Percentiles rank a stretch among this genome's conserved stretches.
These are phyloP conservation scores for Phortica okadai DNA, from an alignment of 2,888 invertebrate species.

Conservation along the genomic window DNA sequence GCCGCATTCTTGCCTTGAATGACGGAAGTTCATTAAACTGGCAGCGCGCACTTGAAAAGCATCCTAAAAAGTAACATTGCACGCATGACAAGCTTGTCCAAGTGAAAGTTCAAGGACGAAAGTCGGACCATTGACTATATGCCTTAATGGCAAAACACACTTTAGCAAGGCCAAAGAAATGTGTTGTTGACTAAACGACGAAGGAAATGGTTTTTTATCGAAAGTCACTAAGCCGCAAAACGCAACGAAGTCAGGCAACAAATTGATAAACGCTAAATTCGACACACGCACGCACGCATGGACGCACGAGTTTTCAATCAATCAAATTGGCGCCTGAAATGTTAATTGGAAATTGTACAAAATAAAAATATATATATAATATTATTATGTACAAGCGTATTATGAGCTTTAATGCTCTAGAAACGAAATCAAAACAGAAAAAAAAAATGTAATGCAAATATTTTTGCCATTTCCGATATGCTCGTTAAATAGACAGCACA, in stretches of 20 bases:
- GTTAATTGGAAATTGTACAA: neutral
- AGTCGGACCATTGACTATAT: no score
- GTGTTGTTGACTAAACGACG: no score
- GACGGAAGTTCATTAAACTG: neutral
- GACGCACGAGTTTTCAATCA: neutral
- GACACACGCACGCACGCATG: neutral
- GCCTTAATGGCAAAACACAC: no score
- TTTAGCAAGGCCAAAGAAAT: no score
- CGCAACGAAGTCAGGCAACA: neutral
- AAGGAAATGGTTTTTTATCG: no score
- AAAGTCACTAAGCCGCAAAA: no score
- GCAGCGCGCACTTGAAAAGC: neutral
- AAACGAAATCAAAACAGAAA: neutral
- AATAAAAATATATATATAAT: no score
- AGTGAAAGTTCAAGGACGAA: no score
- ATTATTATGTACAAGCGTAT: no score
- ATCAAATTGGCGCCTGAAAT: neutral
- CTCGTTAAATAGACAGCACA: neutral
- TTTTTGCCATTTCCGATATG: neutral
- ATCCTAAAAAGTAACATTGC: neutral
- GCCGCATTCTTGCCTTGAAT: neutral
- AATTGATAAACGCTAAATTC: neutral
- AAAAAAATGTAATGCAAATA: neutral
- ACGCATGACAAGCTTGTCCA: neutral
- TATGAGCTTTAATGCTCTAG: neutral